phyloP scores from a whole-genome alignment of 1,140 invertebrate genomes.

The Brachystomella parvula region DNA sequence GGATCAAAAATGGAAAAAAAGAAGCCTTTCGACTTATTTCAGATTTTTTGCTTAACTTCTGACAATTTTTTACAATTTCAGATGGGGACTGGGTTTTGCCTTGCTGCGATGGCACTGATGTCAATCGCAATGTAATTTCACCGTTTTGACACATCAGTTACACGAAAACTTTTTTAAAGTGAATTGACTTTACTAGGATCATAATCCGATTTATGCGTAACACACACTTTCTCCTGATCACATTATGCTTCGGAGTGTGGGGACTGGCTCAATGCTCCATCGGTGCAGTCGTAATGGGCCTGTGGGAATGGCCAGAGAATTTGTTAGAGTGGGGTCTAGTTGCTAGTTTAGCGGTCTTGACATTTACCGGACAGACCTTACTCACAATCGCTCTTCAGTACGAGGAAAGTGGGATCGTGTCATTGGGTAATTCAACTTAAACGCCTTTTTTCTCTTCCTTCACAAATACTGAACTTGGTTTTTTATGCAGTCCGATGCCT shows the following conservation, averaged over 20 bases:
- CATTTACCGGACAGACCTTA: not conserved
- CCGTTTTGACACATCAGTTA: not conserved
- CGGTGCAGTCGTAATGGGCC: not conserved
- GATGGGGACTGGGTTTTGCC: constrained; percentile 19
- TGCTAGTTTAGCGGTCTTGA: not conserved
- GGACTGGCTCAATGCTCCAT: not conserved
- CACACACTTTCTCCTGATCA: not conserved
- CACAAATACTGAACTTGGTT: not conserved
- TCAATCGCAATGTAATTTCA: not conserved
- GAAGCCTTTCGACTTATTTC: too few species aligned
- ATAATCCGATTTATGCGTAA: not conserved
- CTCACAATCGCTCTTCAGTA: constrained; percentile 3
- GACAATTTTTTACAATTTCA: not conserved
- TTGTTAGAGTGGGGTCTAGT: not conserved
- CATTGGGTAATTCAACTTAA: not conserved
- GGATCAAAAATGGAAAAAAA: not conserved
- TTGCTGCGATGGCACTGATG: constrained; percentile 14
- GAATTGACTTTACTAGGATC: not conserved
- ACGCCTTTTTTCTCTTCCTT: not conserved
- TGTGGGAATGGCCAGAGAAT: not conserved
- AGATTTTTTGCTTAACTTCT: constrained; percentile 7
- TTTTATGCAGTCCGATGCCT: not conserved
- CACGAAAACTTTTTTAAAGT: too few species aligned
- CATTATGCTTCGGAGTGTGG: not conserved
- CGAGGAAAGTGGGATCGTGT: constrained; percentile 7